Evolutionary conservation across 2,113 vertebrate species (phyloP), one percentile per base, ranked within the genome.

Genomic region (Ceyx melanurus): DNA sequence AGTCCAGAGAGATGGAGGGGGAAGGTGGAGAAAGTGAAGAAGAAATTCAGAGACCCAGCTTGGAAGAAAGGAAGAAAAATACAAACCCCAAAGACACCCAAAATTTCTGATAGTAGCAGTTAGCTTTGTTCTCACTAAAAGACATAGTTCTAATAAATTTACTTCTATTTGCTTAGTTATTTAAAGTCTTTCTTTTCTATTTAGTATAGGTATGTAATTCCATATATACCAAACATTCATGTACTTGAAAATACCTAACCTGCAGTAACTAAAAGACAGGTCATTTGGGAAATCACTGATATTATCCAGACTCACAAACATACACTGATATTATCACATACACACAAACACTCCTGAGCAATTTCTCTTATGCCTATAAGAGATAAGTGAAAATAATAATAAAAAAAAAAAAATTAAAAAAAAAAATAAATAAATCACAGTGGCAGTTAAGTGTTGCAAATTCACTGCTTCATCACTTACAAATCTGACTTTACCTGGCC

Each of bases 401-500:
- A 26, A 37, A 10, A 35, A 28, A 7, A 25, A 28, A 26, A 16
- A 68, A 31, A 29, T 45, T 33, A 50, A 5, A 48, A 48, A 42
- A 26, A 11, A 92, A n/a, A n/a, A n/a, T n/a, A n/a, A n/a, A n/a
- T n/a, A n/a, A 13, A 90, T n/a, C 50, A 20, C 18, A 93, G 65
- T 15, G 5, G 58, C 45, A 71, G 66, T 57, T 62, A 73, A 87
- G 48, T 33, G 37, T 13, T 90, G 45, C 28, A 82, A 89, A 81
- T 80, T 75, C 84, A 73, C 57, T 86, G 82, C 54, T 92, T 70
- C 78, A 71, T 67, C 70, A 82, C 56, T 93, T 66, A 54, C 37
- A 91, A 91, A 90, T 74, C 25, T 79, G 60, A 85, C 86, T 96
- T 84, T 83, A 84, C 70, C 83, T 77, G 94, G 87, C 65, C 83